phyloP scores from a whole-genome alignment of 2,113 vertebrate genomes.

The Myxocyprinus asiaticus region DNA sequence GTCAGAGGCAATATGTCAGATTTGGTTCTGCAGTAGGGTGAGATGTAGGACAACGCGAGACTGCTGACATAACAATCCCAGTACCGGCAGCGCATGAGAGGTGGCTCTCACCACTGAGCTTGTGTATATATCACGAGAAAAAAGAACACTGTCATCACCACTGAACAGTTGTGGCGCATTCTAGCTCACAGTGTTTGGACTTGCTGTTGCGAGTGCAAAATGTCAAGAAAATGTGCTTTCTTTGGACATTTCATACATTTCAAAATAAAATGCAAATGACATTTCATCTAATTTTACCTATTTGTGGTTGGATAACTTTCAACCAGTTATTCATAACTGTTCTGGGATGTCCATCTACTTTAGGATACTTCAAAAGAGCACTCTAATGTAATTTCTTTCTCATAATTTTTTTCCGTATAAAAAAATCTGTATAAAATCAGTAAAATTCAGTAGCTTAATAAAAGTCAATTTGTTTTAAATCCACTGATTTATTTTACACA shows the following conservation, averaged over 20 bases:
- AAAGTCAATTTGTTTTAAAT: too few species aligned
- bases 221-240: not conserved
- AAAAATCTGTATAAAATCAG: too few species aligned
- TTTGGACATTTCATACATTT: not conserved
- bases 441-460: too few species aligned
- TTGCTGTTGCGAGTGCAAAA: conserved; percentile 28
- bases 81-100: conserved; percentile 33
- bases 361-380: not conserved
- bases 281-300: not conserved
- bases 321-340: not conserved
- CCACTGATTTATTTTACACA: too few species aligned
- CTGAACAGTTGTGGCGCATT: conserved; percentile 33
- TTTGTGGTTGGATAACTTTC: not conserved
- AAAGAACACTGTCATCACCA: conserved; percentile 10
- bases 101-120: conserved; percentile 37
- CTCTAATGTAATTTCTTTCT: not conserved
- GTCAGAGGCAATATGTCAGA: conserved; percentile 43
- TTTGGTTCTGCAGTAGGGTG: conserved; percentile 35
- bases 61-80: conserved; percentile 50
- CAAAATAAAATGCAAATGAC: not conserved
- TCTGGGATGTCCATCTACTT: not conserved
- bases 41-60: conserved; percentile 28
- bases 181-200: conserved; percentile 2
- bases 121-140: conserved; percentile 12
- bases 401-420: too few species aligned